phyloP scores from a whole-genome alignment of 2,797 vertebrate species.

The Picus viridis region DNA sequence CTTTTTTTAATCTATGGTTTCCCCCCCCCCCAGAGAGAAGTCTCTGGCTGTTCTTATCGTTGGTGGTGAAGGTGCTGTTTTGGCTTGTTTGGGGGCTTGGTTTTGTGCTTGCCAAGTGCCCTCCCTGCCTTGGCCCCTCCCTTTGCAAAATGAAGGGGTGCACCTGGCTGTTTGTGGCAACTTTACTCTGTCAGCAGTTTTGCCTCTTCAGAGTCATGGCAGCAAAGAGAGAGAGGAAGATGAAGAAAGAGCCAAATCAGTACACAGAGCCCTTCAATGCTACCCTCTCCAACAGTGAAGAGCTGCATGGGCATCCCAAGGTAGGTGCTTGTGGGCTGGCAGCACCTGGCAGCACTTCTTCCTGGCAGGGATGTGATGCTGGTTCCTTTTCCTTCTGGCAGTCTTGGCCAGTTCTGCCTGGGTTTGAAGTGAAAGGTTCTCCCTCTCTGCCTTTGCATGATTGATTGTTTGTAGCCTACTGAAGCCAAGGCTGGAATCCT shows the following conservation, averaged over 20 bases:
- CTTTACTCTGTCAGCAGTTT: constrained; percentile 87
- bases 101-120: neutral
- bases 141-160: constrained; percentile 83
- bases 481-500: neutral
- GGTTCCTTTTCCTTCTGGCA: neutral
- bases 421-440: neutral
- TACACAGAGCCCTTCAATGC: constrained; percentile 84
- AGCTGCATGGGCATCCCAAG: constrained; percentile 75
- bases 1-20: too few species aligned
- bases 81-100: too few species aligned
- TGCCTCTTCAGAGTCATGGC: constrained; percentile 76
- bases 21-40: too few species aligned
- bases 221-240: constrained; percentile 86
- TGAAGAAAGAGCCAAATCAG: constrained; percentile 82
- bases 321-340: constrained; percentile 41
- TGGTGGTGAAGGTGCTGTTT: too few species aligned
- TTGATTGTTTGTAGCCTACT: neutral
- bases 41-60: too few species aligned
- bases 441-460: neutral
- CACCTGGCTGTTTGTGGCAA: constrained; percentile 81
- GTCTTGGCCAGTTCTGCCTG: too few species aligned
- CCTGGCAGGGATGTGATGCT: neutral
- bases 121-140: neutral
- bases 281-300: constrained; percentile 87
- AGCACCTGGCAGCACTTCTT: neutral